Percentiles rank a stretch among this genome's conserved stretches.
Evolutionary conservation across 2,888 invertebrate species (phyloP).

Genomic region (Noctua janthina): DNA sequence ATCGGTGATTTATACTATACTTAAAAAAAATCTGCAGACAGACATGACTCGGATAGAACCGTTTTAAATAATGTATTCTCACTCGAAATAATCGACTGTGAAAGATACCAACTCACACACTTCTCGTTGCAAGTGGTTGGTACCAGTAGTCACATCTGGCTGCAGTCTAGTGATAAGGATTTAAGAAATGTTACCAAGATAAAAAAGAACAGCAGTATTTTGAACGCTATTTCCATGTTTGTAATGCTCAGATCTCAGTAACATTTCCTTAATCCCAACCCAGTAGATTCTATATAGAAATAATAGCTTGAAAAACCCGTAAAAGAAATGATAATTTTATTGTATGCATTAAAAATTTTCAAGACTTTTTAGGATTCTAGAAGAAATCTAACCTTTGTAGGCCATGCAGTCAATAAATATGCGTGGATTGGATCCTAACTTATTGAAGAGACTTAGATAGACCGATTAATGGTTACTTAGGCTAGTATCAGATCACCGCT

Average conservation of each 20-base stretch:
- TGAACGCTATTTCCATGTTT: slow-evolving; percentile 7
- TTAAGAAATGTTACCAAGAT: slow-evolving; percentile 35
- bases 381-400: slow-evolving; percentile 39
- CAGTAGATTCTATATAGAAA: slow-evolving; percentile 19
- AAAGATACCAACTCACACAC: background rate
- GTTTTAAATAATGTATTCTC: background rate
- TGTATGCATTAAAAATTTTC: slow-evolving; percentile 45
- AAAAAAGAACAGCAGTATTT: background rate
- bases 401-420: slow-evolving; percentile 47
- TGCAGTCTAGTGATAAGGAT: slow-evolving; percentile 25
- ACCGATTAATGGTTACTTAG: slow-evolving; percentile 43
- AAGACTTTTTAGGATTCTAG: slow-evolving; percentile 55
- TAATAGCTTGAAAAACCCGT: slow-evolving; percentile 51
- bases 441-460: slow-evolving; percentile 48
- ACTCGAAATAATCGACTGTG: background rate
- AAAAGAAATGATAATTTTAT: slow-evolving; percentile 68
- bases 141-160: slow-evolving; percentile 5
- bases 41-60: slow-evolving; percentile 17
- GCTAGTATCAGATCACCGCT: slow-evolving; percentile 53
- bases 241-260: slow-evolving; percentile 27
- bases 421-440: slow-evolving; percentile 36
- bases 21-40: slow-evolving; percentile 17
- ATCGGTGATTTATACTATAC: slow-evolving; percentile 17
- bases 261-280: slow-evolving; percentile 27
- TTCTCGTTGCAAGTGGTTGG: background rate